A percentile compares a stretch with the other conserved stretches of the same genome.
These are phyloP conservation scores for Eciton burchellii DNA, from an alignment of 1,140 invertebrate species.

Conservation along the genomic window DNA sequence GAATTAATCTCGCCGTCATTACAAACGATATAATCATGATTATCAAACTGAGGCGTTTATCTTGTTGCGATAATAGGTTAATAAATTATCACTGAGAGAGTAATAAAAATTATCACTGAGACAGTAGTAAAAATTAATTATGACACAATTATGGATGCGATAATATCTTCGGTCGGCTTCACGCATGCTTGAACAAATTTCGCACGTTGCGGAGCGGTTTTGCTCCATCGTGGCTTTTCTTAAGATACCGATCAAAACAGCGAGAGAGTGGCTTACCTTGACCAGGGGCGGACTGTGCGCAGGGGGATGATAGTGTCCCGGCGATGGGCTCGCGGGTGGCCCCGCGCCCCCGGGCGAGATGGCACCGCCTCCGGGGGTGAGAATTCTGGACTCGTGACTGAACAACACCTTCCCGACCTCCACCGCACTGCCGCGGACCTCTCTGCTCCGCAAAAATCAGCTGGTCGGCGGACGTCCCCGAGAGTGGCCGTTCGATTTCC, in stretches of 20 bases:
- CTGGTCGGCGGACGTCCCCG: slow-evolving; percentile 19
- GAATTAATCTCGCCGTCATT: neutral
- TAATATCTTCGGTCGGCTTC: neutral
- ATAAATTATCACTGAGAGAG: too few species aligned
- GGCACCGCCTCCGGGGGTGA: slow-evolving; percentile 83
- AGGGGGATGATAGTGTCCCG: slow-evolving; percentile 80
- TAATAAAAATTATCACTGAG: too few species aligned
- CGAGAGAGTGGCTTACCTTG: slow-evolving; percentile 78
- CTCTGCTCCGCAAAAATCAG: slow-evolving; percentile 24
- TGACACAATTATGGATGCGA: neutral
- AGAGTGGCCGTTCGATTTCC: slow-evolving; percentile 16
- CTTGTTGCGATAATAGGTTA: neutral
- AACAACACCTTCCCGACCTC: slow-evolving; percentile 84
- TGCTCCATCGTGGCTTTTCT: neutral
- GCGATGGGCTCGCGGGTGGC: slow-evolving; percentile 83
- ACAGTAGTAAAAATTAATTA: neutral
- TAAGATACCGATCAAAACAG: slow-evolving; percentile 1
- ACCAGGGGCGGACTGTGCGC: slow-evolving; percentile 82
- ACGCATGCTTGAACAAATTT: neutral
- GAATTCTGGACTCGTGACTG: slow-evolving; percentile 85
- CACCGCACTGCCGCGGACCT: slow-evolving; percentile 80
- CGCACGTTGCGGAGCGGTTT: neutral
- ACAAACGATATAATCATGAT: neutral
- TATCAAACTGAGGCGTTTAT: neutral
- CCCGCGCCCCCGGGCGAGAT: slow-evolving; percentile 84